phyloP scores from a whole-genome alignment of 2,888 invertebrate species.

The Drosophila recens region DNA sequence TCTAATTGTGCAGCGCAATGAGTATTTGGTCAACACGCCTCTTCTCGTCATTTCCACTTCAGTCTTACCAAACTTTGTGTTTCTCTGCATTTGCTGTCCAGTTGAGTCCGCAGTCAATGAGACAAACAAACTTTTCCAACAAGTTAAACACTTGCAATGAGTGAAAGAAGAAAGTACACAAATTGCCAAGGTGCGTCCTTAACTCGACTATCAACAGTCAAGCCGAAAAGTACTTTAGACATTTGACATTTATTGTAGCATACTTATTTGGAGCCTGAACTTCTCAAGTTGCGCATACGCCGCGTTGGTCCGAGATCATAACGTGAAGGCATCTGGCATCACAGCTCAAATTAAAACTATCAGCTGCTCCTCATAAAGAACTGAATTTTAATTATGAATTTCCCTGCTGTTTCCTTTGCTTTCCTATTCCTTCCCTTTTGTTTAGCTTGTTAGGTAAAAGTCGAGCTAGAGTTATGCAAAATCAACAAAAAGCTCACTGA shows the following conservation, averaged over 20 bases:
- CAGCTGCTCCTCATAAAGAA: slow-evolving; percentile 2
- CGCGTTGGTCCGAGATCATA: slow-evolving; percentile 9
- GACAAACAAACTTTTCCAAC: slow-evolving; percentile 33
- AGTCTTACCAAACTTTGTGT: slow-evolving; percentile 16
- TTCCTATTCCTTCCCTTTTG: neutral
- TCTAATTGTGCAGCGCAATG: slow-evolving; percentile 35
- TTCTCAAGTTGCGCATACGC: slow-evolving; percentile 34
- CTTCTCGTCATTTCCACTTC: neutral
- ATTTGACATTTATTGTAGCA: slow-evolving; percentile 37
- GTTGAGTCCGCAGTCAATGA: slow-evolving; percentile 5
- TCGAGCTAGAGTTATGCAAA: slow-evolving; percentile 3
- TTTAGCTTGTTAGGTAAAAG: neutral
- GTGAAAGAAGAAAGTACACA: slow-evolving; percentile 5
- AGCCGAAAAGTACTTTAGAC: slow-evolving; percentile 1
- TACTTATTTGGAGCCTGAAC: slow-evolving; percentile 15
- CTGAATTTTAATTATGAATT: slow-evolving; percentile 14
- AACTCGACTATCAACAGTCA: slow-evolving; percentile 13
- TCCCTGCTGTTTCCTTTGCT: neutral
- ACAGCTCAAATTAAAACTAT: slow-evolving; percentile 1
- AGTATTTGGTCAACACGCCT: neutral
- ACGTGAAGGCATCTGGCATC: neutral
- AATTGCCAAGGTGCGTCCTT: slow-evolving; percentile 45
- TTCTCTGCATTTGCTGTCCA: slow-evolving; percentile 17
- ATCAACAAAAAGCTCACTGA: slow-evolving; percentile 1
- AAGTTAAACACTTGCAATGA: no score